Base-by-base conservation (phyloP, 2,888 invertebrate genomes). In the Agonopterix heracliana region DNA sequence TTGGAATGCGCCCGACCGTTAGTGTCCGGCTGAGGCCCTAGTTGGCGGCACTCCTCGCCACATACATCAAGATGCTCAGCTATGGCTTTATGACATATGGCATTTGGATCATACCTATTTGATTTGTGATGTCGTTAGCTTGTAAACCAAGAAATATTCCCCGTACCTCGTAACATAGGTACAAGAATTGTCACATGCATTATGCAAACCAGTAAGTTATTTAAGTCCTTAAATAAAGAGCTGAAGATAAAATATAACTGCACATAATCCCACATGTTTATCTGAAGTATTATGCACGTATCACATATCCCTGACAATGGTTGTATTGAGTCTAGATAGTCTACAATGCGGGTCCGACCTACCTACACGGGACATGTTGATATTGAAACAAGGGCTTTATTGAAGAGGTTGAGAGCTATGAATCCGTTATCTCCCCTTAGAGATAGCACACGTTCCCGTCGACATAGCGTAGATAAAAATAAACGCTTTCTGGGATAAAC, bases 1-100 rank as follows among this genome's bases (percentile, higher is more conserved):
- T 60, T 53, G 74, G 77, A 80, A 86, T 86, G 86, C 77, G 80
- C 68, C 67, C 80, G 62, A 83, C 87, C 87, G 87, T 87, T 86
- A 86, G 73, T 58, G 74, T 83, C 84, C 87, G 85, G 78, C 74
- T 72, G 60, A 58, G 57, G 61, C 78, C 79, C 57, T 80, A 81
- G 74, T 77, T 74, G 75, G 76, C 66, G 71, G 57, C 74, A 72
- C 68, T 71, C 71, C 70, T 66, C 63, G 13, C 11, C 5, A 13
- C 10, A 7, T 26, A 5, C 36, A 46, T 48, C 49, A 49, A 36
- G 52, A 52, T 49, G 44, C 17, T 44, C 38, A 26, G 38, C 13
- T 13, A 46, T 38, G 35, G 26, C 43, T 48, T 43, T 41, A 46
- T 46, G 41, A 40, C 41, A 34, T 41, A 34, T 40, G 45, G 48